A percentile compares a stretch with the other conserved stretches of the same genome.
phyloP scores from a whole-genome alignment of 2,888 invertebrate species.

The Blastobasis adustella region DNA sequence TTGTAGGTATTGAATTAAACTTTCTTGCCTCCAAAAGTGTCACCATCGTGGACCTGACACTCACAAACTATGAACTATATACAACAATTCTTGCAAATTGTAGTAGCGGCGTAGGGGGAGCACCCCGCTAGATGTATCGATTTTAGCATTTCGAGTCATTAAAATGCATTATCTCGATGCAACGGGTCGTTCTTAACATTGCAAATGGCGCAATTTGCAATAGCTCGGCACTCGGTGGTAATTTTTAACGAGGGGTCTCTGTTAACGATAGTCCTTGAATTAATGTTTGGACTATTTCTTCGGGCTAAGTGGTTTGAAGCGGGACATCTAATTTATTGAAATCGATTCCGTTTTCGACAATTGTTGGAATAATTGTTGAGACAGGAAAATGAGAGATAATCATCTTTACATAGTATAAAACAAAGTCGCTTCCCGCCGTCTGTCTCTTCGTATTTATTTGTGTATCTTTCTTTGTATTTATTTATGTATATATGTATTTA shows the following conservation, averaged over 20 bases:
- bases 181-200: conserved; percentile 61
- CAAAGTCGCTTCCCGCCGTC: too few species aligned
- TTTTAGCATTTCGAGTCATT: conserved; percentile 66
- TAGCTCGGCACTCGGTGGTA: conserved; percentile 52
- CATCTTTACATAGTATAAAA: too few species aligned
- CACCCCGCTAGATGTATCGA: conserved; percentile 37
- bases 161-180: conserved; percentile 74
- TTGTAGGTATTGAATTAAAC: too few species aligned
- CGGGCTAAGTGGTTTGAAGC: conserved; percentile 90
- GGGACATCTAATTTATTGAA: conserved; percentile 2
- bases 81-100: too few species aligned
- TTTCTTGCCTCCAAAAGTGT: too few species aligned
- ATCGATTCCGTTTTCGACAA: too few species aligned
- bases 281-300: conserved; percentile 87
- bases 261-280: conserved; percentile 59
- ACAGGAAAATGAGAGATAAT: background rate
- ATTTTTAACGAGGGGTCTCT: conserved; percentile 63
- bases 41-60: too few species aligned
- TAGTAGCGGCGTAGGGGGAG: background rate
- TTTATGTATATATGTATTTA: too few species aligned
- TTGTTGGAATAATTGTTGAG: too few species aligned
- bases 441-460: too few species aligned
- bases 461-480: too few species aligned
- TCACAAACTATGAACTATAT: too few species aligned
- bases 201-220: conserved; percentile 67